Evolutionary conservation across 2,113 vertebrate genomes (phyloP).

Genomic region (Athene cunicularia): DNA sequence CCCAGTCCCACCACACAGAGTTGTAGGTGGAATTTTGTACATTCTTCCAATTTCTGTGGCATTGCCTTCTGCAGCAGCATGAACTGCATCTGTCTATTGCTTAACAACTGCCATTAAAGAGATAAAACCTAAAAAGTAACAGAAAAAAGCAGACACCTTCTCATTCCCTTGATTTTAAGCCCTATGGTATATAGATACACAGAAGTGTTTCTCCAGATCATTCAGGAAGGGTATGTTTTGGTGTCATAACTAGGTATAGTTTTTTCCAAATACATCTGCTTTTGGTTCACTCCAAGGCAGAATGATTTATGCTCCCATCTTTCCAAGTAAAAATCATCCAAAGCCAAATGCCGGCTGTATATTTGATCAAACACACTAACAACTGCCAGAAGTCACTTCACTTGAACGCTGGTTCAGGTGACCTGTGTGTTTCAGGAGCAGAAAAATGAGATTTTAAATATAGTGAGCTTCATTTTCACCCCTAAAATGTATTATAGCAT

Average conservation of each 20-base stretch:
- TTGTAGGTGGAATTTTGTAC: constrained; percentile 52
- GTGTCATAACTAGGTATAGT: neutral
- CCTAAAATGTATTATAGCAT: neutral
- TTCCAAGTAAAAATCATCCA: neutral
- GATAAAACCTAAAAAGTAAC: neutral
- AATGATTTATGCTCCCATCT: neutral
- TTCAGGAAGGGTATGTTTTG: neutral
- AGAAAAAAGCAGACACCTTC: neutral
- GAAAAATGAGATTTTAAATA: neutral
- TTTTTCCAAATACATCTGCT: neutral
- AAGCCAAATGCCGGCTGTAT: neutral
- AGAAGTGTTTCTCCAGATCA: neutral
- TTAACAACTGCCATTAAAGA: neutral
- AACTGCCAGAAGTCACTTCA: neutral
- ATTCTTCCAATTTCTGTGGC: constrained; percentile 48
- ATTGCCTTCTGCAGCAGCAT: neutral
- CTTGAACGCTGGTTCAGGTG: neutral
- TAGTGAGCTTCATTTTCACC: neutral
- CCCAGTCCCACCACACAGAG: neutral
- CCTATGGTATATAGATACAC: neutral
- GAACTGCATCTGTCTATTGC: neutral
- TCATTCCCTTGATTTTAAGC: neutral
- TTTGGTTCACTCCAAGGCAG: neutral
- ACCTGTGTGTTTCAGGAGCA: neutral
- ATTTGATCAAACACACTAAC: neutral